A percentile compares a stretch with the other conserved stretches of the same genome.
Conservation (phyloP, 2,797 vertebrate species). For the Halcyon badia region DNA sequence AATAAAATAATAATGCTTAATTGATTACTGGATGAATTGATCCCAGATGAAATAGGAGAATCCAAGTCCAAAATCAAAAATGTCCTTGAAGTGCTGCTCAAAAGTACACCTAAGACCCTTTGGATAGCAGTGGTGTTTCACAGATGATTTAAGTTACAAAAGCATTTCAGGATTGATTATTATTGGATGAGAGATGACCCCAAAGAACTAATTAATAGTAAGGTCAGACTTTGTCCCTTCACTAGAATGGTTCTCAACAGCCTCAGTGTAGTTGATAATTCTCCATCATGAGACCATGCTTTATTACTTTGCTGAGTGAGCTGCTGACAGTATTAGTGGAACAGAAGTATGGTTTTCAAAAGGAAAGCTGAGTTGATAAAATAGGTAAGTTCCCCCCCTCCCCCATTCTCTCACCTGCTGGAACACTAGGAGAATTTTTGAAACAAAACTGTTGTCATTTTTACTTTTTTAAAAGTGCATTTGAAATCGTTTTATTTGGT, state of each 20-base stretch:
- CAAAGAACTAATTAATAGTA: neutral
- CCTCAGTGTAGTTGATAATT: neutral
- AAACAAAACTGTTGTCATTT: neutral
- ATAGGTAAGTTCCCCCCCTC: neutral
- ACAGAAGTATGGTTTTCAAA: neutral
- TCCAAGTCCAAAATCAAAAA: neutral
- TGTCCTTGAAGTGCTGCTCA: neutral
- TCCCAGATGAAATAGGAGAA: neutral
- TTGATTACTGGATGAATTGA: neutral
- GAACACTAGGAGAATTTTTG: neutral
- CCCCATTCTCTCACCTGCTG: conserved; percentile 34
- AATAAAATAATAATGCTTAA: neutral
- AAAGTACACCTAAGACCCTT: neutral
- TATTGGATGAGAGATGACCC: neutral
- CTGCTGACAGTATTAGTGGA: neutral
- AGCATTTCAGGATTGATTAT: neutral
- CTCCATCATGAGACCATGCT: neutral
- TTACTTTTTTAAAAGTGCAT: neutral
- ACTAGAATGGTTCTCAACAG: neutral
- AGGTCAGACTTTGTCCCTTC: neutral
- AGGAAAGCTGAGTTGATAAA: neutral
- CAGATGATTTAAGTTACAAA: neutral
- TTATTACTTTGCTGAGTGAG: neutral
- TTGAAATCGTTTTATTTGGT: conserved; percentile 34
- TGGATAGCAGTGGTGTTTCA: neutral